A percentile compares a stretch with the other conserved stretches of the same genome.
Conservation (phyloP, 1,140 invertebrate genomes). For the Phymorhynchus buccinoides region DNA sequence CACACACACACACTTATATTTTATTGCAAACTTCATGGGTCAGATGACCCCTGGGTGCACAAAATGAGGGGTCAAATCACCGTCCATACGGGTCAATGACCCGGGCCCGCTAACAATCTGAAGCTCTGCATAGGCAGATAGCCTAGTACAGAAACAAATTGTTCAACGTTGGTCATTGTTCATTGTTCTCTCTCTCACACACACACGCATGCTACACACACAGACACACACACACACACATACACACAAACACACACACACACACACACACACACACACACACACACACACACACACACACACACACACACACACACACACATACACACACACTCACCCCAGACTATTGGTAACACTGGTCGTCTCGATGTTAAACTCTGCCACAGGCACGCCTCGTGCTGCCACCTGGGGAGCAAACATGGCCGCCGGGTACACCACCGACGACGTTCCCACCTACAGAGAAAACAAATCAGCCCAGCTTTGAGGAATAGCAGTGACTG, state of each 20-base stretch:
- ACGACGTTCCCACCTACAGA: conserved; percentile 81
- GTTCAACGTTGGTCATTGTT: too few species aligned
- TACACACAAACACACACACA: too few species aligned
- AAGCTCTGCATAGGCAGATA: too few species aligned
- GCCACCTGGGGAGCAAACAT: conserved; percentile 90
- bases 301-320: not conserved
- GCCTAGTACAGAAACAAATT: too few species aligned
- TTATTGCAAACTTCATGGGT: too few species aligned
- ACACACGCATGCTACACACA: conserved; percentile 73
- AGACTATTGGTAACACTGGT: conserved; percentile 83
- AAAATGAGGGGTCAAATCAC: too few species aligned
- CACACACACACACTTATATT: not conserved
- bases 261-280: not conserved
- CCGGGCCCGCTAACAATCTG: too few species aligned
- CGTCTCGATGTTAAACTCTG: conserved; percentile 90
- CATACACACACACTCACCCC: conserved; percentile 73
- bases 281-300: not conserved
- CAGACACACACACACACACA: not conserved
- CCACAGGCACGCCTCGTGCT: conserved; percentile 84
- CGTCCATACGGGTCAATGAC: too few species aligned
- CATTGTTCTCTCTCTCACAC: too few species aligned
- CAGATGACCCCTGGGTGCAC: too few species aligned
- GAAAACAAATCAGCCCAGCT: not conserved
- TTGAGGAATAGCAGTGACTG: not conserved
- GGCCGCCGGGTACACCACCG: conserved; percentile 92